Percentiles rank a stretch among this genome's conserved stretches.
These are phyloP conservation scores for Chloroceryle aenea DNA, from an alignment of 2,113 vertebrate species.

Conservation along the genomic window DNA sequence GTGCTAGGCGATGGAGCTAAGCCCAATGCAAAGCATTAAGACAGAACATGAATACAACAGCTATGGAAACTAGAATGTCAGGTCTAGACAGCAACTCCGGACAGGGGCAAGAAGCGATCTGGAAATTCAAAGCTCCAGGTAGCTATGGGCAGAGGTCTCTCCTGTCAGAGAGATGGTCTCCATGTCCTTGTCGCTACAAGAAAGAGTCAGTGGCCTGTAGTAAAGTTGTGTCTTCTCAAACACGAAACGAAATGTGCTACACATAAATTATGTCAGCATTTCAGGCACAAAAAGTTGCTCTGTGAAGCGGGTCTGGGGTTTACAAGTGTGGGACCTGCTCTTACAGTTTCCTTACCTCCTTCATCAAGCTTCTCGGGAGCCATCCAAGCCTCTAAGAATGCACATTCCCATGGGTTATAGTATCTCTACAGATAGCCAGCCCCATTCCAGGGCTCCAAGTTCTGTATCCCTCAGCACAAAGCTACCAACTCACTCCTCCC, in stretches of 20 bases:
- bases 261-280: neutral
- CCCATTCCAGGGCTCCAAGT: neutral
- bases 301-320: neutral
- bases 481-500: neutral
- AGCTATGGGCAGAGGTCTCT: neutral
- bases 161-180: neutral
- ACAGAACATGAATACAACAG: neutral
- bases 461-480: neutral
- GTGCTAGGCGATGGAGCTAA: neutral
- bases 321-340: neutral
- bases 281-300: neutral
- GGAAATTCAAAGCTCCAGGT: neutral
- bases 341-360: neutral
- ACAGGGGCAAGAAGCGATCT: neutral
- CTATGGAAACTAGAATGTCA: neutral
- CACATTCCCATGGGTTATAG: fast-evolving
- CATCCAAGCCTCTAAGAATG: neutral
- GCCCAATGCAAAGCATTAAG: neutral
- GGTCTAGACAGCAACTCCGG: neutral
- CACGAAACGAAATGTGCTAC: fast-evolving
- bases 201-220: neutral
- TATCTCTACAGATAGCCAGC: neutral
- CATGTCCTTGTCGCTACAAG: neutral
- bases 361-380: neutral
- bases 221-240: neutral